Conservation (phyloP, 2,888 invertebrate genomes). For the Carabus problematicus region DNA sequence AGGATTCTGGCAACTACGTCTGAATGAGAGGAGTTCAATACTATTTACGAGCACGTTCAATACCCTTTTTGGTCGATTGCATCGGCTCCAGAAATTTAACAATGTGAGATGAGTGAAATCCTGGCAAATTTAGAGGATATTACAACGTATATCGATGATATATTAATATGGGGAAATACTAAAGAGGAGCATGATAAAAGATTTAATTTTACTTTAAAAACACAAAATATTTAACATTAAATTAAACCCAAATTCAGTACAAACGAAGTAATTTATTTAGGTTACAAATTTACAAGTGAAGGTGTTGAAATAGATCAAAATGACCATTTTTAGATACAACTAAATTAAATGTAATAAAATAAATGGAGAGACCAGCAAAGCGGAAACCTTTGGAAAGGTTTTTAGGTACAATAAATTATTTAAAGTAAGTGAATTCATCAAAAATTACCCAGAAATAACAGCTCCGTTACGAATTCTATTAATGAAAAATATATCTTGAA, state of each 20-base stretch:
- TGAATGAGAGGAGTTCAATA: constrained; percentile 46
- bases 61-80: constrained; percentile 47
- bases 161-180: constrained; percentile 47
- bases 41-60: constrained; percentile 44
- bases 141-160: constrained; percentile 49
- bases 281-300: too few species aligned
- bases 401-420: constrained; percentile 49
- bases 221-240: too few species aligned
- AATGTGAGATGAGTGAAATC: constrained; percentile 41
- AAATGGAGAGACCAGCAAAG: constrained; percentile 43
- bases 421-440: constrained; percentile 47
- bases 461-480: constrained; percentile 45
- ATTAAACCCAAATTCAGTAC: too few species aligned
- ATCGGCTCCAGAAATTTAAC: constrained; percentile 44
- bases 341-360: too few species aligned
- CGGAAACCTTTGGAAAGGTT: constrained; percentile 48
- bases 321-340: too few species aligned
- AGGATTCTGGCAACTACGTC: too few species aligned
- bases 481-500: constrained; percentile 43
- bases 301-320: too few species aligned
- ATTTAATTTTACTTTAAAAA: too few species aligned
- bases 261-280: too few species aligned
- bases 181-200: too few species aligned
- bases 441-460: constrained; percentile 47
- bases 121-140: constrained; percentile 46